phyloP scores from a whole-genome alignment of 1,140 invertebrate genomes.

The Cryptotermes secundus region DNA sequence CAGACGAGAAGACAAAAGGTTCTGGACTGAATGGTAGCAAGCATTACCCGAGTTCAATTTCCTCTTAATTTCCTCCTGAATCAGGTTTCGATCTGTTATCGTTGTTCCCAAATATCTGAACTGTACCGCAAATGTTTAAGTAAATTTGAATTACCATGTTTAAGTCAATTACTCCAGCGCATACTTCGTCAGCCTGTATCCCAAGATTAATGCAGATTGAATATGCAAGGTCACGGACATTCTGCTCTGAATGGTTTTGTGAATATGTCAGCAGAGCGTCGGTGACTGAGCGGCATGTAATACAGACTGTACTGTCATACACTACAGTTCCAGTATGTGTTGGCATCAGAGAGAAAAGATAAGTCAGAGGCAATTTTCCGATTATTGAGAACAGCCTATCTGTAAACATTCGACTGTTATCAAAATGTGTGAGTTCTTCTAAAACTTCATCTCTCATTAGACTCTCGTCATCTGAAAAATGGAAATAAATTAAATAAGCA shows the following conservation, averaged over 20 bases:
- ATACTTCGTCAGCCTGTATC: not conserved
- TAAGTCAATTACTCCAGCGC: not conserved
- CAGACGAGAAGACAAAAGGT: too few relatives aligned
- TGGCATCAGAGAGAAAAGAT: not conserved
- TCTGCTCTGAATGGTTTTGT: not conserved
- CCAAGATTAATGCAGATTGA: not conserved
- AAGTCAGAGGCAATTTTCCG: not conserved
- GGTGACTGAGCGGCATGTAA: not conserved
- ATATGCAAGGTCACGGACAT: not conserved
- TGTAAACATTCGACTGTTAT: not conserved
- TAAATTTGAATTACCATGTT: constrained; percentile 2
- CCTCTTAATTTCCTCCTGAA: too few relatives aligned
- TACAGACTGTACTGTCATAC: not conserved
- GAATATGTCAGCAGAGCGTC: not conserved
- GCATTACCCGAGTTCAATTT: too few relatives aligned
- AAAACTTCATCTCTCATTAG: not conserved
- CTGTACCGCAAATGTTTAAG: not conserved
- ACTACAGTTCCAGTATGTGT: not conserved
- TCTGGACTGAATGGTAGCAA: too few relatives aligned
- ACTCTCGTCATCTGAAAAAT: not conserved
- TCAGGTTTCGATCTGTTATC: too few relatives aligned
- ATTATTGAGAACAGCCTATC: not conserved
- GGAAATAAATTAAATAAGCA: not conserved
- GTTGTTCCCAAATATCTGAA: too few relatives aligned
- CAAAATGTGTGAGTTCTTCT: not conserved